These are phyloP conservation scores for Musca vetustissima DNA, from an alignment of 1,140 invertebrate species.

Conservation along the genomic window DNA sequence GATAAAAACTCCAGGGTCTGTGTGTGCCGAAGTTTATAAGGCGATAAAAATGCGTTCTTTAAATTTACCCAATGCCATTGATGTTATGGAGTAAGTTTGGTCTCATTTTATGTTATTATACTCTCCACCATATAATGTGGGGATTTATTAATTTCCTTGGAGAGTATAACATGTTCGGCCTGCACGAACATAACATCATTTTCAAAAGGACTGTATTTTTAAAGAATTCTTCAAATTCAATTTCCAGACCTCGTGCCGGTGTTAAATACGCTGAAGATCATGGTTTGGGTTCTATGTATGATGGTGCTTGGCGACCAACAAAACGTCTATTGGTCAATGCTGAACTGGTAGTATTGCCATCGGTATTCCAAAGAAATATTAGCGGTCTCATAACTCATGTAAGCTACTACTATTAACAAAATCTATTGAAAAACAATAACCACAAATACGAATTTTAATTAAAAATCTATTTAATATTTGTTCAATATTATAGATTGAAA, in stretches of 20 bases:
- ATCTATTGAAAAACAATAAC: neutral
- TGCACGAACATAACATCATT: too few relatives aligned
- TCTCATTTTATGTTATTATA: neutral
- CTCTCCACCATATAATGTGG: neutral
- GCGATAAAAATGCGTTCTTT: conserved; percentile 73
- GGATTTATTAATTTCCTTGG: neutral
- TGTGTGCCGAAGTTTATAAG: conserved; percentile 73
- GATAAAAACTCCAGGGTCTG: conserved; percentile 60
- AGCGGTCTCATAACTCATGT: conserved; percentile 44
- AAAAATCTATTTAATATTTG: neutral
- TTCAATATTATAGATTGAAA: conserved; percentile 34
- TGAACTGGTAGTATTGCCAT: conserved; percentile 43
- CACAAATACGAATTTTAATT: neutral
- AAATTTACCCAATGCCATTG: conserved; percentile 57
- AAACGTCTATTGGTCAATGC: conserved; percentile 35
- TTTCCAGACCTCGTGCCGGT: conserved; percentile 30
- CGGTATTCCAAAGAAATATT: conserved; percentile 40
- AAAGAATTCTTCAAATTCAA: too few relatives aligned
- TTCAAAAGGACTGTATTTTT: too few relatives aligned
- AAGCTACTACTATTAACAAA: conserved; percentile 6
- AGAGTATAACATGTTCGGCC: too few relatives aligned
- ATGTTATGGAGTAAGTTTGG: conserved; percentile 53
- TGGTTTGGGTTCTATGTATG: conserved; percentile 37
- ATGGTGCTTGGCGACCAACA: conserved; percentile 43
- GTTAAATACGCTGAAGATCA: conserved; percentile 38